Percentiles rank a stretch among this genome's conserved stretches.
Evolutionary conservation across 2,797 vertebrate genomes (phyloP).

Genomic region (Bovichtus diacanthus): DNA sequence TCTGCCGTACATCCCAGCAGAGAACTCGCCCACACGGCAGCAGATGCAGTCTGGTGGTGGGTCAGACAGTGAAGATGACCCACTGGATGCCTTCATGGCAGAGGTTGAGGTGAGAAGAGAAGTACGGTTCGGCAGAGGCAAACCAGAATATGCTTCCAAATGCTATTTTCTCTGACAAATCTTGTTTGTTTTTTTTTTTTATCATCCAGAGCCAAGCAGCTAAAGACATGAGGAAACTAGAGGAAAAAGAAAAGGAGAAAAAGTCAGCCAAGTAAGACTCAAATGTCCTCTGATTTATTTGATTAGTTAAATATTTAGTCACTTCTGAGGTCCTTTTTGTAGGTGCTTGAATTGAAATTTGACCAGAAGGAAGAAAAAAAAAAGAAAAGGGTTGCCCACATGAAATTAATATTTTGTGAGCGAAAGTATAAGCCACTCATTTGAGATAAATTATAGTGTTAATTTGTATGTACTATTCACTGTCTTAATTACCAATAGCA

Average conservation of each 20-base stretch:
- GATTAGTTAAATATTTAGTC: constrained; percentile 10
- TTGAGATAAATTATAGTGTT: background rate
- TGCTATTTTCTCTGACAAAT: background rate
- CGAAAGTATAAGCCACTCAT: constrained; percentile 6
- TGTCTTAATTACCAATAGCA: background rate
- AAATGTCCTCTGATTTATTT: background rate
- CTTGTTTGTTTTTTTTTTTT: background rate
- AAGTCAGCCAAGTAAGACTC: constrained; percentile 94
- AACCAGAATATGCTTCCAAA: background rate
- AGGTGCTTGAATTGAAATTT: constrained; percentile 9
- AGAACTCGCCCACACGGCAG: constrained; percentile 97
- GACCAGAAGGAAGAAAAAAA: background rate
- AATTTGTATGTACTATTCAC: constrained; percentile 8
- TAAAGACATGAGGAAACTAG: constrained; percentile 97
- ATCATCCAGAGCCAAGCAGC: constrained; percentile 92
- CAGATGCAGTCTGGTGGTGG: constrained; percentile 91
- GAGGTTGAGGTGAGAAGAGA: constrained; percentile 93
- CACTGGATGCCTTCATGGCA: constrained; percentile 98
- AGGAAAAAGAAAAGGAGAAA: constrained; percentile 97
- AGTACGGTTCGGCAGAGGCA: background rate
- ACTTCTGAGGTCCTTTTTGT: background rate
- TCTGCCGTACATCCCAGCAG: constrained; percentile 97
- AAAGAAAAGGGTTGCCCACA: background rate
- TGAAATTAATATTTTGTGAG: constrained; percentile 6
- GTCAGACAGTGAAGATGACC: constrained; percentile 98